Base-by-base conservation (phyloP, 2,888 invertebrate genomes). In the Acleris holmiana region DNA sequence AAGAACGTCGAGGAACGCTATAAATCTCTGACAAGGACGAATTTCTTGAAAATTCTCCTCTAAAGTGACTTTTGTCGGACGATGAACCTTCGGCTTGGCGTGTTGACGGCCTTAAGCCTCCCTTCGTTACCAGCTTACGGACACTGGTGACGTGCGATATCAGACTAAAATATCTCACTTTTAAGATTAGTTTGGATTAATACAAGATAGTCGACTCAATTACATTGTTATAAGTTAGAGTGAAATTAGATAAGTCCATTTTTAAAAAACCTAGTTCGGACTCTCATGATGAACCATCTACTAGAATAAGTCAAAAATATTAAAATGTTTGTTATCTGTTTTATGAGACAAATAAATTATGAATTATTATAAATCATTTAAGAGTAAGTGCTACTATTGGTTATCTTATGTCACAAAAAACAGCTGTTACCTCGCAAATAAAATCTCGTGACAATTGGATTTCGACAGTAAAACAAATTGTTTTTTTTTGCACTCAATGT, bases 61-160 rank as follows among this genome's bases (percentile, higher is more conserved):
- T 50, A 67, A 69, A 70, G 68, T 71, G 67, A 71, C 70, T 70
- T 71, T 67, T 65, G 58, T 46, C 61, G 67, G 67, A 53, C 64
- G 61, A 57, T 64, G 67, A 67, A 60, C 67, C 67, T 69, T 63
- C 71, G 71, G 68, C 68, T 56, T 65, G 67, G 73, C 78, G 84
- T 78, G 85, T 78, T 85, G 86, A 87, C 83, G 80, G 69, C 67
- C 70, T 72, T 84, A 85, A 85, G 80, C 71, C 82, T 77, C 72
- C 83, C 85, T 88, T 86, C 86, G 85, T 80, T 76, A 76, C 72
- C 73, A 78, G 83, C 84, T 86, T 85, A 79, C 76, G 75, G 74
- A 75, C 70, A 68, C 70, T 61, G 59, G 59, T 59, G 63, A 66
- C 69, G 61, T 29, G 49, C 55, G 69, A 72, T 67, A 70, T 61